phyloP scores from a whole-genome alignment of 2,888 invertebrate genomes.

The Himalopsyche tibetana region DNA sequence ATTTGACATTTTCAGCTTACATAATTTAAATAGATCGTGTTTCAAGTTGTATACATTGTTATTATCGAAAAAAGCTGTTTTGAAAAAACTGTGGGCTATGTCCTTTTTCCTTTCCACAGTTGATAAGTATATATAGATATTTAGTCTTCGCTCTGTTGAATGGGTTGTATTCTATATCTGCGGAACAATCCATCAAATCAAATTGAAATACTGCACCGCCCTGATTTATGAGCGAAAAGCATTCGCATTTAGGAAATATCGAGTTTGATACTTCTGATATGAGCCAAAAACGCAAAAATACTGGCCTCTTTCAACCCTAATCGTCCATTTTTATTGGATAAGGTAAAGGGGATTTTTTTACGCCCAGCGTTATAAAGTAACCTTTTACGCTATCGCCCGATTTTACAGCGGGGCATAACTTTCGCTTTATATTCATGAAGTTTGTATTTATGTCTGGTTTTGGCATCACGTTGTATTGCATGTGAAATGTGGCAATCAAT shows the following conservation, averaged over 20 bases:
- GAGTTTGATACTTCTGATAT: slow-evolving; percentile 40
- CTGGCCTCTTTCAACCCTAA: slow-evolving; percentile 32
- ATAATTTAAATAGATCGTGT: no score
- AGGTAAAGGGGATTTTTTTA: slow-evolving; percentile 45
- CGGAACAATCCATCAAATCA: slow-evolving; percentile 22
- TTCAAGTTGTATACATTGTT: no score
- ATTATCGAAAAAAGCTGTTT: no score
- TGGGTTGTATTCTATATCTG: background rate
- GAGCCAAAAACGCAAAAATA: slow-evolving; percentile 40
- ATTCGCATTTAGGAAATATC: slow-evolving; percentile 21
- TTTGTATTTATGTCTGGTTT: slow-evolving; percentile 45
- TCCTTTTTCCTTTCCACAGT: no score
- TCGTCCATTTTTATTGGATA: slow-evolving; percentile 43
- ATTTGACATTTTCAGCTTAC: no score
- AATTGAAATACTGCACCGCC: slow-evolving; percentile 34
- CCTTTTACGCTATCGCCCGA: slow-evolving; percentile 39
- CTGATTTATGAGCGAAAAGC: slow-evolving; percentile 19
- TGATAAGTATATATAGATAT: no score
- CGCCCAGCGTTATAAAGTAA: slow-evolving; percentile 44
- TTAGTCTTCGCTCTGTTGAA: no score
- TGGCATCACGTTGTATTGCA: slow-evolving; percentile 43
- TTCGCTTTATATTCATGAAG: slow-evolving; percentile 47
- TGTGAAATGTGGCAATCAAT: slow-evolving; percentile 43
- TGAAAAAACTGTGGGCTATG: no score
- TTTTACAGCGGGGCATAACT: slow-evolving; percentile 33